Base-by-base conservation (phyloP, 2,113 vertebrate species). In the Spea bombifrons region DNA sequence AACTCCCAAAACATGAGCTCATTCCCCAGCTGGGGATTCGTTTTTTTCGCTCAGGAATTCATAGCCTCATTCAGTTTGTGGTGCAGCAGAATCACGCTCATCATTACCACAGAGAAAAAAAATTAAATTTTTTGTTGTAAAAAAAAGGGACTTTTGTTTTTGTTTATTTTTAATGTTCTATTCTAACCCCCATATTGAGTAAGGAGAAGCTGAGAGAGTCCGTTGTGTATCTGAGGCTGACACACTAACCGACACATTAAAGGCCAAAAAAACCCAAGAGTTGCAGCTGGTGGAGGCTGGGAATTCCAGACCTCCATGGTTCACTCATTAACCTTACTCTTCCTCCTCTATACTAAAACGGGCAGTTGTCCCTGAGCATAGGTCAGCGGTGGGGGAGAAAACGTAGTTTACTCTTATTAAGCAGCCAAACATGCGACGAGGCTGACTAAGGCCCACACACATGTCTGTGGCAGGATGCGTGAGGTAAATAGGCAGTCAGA, bases 1-100 rank as follows among this genome's bases (percentile, higher is more conserved):
- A 81, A 83, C 7, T 45, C 66, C 68, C 71, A 53, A 0, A 0
- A 79, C 78, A 81, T 79, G 73, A 86, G 76, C 68, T 84, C 86
- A 84, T 68, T 81, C 77, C 79, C 83, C 83, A 77, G 70, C 68
- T 65, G 85, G 68, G 47, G 70, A 13, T 82, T 55, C 75, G 0
- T 0, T 47, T 65, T n/a, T 82, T 65, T 15, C 61, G 63, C 71
- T 69, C 53, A 13, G 49, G 76, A 83, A 65, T 79, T 83, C 71
- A 80, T 81, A 75, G 83, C n/a, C 75, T 80, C 83, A 65, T 49
- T 16, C 71, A 81, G 81, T 71, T 75, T 70, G 73, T 46, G 17
- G 81, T 65, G 61, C 83, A 65, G 81, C 52, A 45, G 72, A 83
- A 59, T n/a, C 75, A 44, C 66, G n/a, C 68, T 73, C 0, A 0